These are phyloP conservation scores for Leptoclinus maculatus DNA, from an alignment of 2,797 vertebrate genomes.

Conservation along the genomic window DNA sequence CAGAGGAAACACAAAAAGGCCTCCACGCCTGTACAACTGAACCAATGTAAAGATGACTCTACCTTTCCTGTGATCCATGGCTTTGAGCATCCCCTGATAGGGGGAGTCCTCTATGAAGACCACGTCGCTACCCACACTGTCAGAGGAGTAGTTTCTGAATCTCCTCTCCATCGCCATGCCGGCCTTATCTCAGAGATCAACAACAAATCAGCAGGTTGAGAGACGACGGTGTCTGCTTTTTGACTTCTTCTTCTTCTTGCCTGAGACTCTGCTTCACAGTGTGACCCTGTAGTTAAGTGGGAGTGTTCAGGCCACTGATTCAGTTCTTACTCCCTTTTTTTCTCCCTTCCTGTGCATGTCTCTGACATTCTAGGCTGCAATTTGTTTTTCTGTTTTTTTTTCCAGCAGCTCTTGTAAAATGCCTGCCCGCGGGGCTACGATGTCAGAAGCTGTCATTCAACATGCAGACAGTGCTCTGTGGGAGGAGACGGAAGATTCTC, in stretches of 20 bases:
- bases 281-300: conserved; percentile 62
- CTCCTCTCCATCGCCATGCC: conserved; percentile 59
- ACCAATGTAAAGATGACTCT: conserved; percentile 29
- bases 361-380: conserved; percentile 36
- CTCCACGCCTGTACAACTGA: fast-evolving
- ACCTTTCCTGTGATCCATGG: conserved; percentile 84
- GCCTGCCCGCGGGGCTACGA: conserved; percentile 66
- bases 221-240: conserved; percentile 29
- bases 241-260: conserved; percentile 33
- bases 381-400: conserved; percentile 14
- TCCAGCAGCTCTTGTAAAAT: conserved; percentile 68
- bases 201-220: conserved; percentile 26
- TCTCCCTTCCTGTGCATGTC: conserved; percentile 24
- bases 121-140: conserved; percentile 79
- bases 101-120: conserved; percentile 79
- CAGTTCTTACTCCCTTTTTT: conserved; percentile 56
- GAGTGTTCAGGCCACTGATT: conserved; percentile 70
- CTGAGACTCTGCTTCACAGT: conserved; percentile 36
- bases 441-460: conserved; percentile 67
- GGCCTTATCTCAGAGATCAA: neutral
- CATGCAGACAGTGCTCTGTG: conserved; percentile 19
- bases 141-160: conserved; percentile 75
- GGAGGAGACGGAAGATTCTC: conserved; percentile 24
- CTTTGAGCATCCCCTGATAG: conserved; percentile 77
- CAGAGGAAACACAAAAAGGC: neutral